Conservation (phyloP, 1,140 invertebrate species). For the Pseudomyrmex gracilis region DNA sequence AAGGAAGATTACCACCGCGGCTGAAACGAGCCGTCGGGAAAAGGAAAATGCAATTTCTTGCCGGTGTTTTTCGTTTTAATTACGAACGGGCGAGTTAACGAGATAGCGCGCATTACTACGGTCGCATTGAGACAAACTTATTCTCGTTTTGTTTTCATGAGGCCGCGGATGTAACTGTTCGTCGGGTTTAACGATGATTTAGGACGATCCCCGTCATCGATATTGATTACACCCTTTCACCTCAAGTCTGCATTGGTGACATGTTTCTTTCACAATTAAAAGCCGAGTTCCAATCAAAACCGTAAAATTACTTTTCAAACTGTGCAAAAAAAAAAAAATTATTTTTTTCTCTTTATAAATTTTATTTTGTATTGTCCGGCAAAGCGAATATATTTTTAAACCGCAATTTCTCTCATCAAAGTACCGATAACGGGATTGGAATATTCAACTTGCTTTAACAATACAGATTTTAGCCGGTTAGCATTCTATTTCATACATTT, state of each 20-base stretch:
- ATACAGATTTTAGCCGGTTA: not conserved
- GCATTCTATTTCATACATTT: not conserved
- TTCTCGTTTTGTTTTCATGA: conserved; percentile 60
- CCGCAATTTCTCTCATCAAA: not conserved
- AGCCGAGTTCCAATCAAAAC: too few relatives aligned
- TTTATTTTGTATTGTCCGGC: too few relatives aligned
- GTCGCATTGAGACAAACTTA: conserved; percentile 42
- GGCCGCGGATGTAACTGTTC: conserved; percentile 26
- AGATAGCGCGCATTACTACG: conserved; percentile 51
- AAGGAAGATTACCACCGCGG: conserved; percentile 51
- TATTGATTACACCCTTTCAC: not conserved
- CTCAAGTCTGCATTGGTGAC: too few relatives aligned
- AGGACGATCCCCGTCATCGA: not conserved
- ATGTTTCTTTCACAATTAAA: too few relatives aligned
- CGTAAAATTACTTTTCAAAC: too few relatives aligned
- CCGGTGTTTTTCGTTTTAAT: conserved; percentile 68
- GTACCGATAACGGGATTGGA: not conserved
- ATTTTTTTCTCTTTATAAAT: too few relatives aligned
- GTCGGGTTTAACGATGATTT: conserved; percentile 34
- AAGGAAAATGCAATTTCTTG: conserved; percentile 64
- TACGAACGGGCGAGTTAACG: conserved; percentile 61
- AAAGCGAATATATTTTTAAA: not conserved
- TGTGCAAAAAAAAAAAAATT: too few relatives aligned
- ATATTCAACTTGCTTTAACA: not conserved
- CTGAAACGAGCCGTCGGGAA: conserved; percentile 21